Evolutionary conservation across 2,797 vertebrate species (phyloP).

Genomic region (Galago senegalensis): DNA sequence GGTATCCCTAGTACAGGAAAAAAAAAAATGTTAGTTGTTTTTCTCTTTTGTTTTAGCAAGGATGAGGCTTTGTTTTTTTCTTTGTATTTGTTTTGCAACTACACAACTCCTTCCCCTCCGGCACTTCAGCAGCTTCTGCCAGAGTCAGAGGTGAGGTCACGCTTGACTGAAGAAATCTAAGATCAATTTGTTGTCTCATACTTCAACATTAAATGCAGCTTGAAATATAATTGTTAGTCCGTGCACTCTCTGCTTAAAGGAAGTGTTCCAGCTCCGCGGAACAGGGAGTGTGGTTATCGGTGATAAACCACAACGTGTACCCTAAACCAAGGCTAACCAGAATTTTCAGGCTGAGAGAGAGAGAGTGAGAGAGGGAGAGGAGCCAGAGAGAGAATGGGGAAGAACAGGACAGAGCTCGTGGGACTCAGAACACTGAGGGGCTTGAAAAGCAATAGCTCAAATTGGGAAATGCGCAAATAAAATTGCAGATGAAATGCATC

Average conservation of each 20-base stretch:
- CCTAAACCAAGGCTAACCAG: constrained; percentile 76
- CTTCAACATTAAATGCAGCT: constrained; percentile 68
- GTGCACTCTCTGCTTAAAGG: constrained; percentile 54
- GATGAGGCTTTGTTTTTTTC: neutral
- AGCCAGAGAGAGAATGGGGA: neutral
- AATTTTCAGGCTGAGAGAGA: constrained; percentile 66
- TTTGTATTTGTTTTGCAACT: constrained; percentile 56
- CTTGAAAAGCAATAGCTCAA: neutral
- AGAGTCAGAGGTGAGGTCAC: constrained; percentile 81
- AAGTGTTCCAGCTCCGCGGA: constrained; percentile 59
- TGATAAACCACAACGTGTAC: constrained; percentile 71
- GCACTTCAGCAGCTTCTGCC: neutral
- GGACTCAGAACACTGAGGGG: neutral
- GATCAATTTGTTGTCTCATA: constrained; percentile 79
- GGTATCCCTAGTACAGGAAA: neutral
- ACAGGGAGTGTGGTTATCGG: constrained; percentile 53
- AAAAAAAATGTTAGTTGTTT: neutral
- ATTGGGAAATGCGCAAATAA: constrained; percentile 7
- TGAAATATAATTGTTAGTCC: constrained; percentile 73
- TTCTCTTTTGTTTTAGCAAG: constrained; percentile 59
- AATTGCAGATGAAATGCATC: neutral
- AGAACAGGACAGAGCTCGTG: neutral
- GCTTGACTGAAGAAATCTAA: constrained; percentile 82
- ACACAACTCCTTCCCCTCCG: neutral
- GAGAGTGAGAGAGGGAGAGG: neutral